A percentile compares a stretch with the other conserved stretches of the same genome.
phyloP scores from a whole-genome alignment of 2,888 invertebrate genomes.

The Cerastis rubricosa region DNA sequence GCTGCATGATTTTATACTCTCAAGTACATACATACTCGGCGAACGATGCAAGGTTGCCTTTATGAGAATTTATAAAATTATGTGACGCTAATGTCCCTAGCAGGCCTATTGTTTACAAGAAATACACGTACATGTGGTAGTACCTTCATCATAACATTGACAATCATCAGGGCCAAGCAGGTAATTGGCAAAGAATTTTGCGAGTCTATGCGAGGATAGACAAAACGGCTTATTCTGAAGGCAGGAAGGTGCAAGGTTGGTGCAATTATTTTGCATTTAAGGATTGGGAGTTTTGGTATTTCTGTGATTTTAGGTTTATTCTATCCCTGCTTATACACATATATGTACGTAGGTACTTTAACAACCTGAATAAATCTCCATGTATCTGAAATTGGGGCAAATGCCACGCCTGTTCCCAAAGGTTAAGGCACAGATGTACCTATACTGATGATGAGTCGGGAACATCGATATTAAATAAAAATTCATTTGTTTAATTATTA shows the following conservation, averaged over 20 bases:
- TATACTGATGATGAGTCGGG: too few relatives aligned
- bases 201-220: not conserved
- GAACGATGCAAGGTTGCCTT: conserved; percentile 48
- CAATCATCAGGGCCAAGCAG: conserved; percentile 30
- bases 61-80: conserved; percentile 30
- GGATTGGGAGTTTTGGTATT: not conserved
- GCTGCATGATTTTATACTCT: not conserved
- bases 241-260: not conserved
- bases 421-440: too few relatives aligned
- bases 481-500: too few relatives aligned
- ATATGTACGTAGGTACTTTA: too few relatives aligned
- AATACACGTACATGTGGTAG: not conserved
- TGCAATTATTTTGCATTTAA: not conserved
- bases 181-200: conserved; percentile 11
- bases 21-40: conserved; percentile 1
- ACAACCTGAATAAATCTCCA: too few relatives aligned
- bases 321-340: too few relatives aligned
- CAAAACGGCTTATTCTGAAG: not conserved
- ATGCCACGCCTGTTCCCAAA: too few relatives aligned
- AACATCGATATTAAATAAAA: too few relatives aligned
- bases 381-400: too few relatives aligned
- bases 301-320: rapidly evolving
- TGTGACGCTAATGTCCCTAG: conserved; percentile 37
- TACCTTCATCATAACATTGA: conserved; percentile 35
- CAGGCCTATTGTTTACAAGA: conserved; percentile 46